phyloP scores from a whole-genome alignment of 2,113 vertebrate genomes.

The Elanus axillaris region DNA sequence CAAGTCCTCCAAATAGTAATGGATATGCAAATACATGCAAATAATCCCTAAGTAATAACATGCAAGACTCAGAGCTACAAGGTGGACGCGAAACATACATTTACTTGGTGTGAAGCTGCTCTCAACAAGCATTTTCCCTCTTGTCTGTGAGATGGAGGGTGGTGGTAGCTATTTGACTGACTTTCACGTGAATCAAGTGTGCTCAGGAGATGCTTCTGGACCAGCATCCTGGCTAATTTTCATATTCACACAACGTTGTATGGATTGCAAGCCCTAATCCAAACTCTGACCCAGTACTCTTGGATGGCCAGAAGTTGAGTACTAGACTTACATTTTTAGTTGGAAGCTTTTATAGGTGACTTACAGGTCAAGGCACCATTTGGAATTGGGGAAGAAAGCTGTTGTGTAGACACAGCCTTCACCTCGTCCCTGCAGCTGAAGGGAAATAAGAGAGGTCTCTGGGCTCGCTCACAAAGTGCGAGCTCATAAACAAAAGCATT shows the following conservation, averaged over 20 bases:
- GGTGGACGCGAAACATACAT: accelerated
- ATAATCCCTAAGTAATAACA: neutral
- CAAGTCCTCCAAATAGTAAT: neutral
- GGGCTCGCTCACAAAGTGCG: accelerated
- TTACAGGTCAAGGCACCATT: neutral
- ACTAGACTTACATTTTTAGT: neutral
- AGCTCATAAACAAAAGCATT: neutral
- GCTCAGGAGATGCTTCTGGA: neutral
- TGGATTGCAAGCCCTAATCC: neutral
- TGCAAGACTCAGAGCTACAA: neutral
- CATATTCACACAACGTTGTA: neutral
- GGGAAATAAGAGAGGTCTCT: neutral
- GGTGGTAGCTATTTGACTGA: neutral
- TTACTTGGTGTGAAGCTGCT: neutral
- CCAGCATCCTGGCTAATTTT: neutral
- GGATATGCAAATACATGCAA: neutral
- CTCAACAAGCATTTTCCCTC: neutral
- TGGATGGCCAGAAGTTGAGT: neutral
- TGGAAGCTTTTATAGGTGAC: neutral
- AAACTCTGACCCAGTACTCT: neutral
- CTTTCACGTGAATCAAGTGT: neutral
- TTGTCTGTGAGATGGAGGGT: neutral
- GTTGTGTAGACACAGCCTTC: neutral
- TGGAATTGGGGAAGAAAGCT: neutral
- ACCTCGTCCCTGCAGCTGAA: neutral